These are phyloP conservation scores for Ctenodactylus gundi DNA, from an alignment of 2,113 vertebrate genomes.

Conservation along the genomic window DNA sequence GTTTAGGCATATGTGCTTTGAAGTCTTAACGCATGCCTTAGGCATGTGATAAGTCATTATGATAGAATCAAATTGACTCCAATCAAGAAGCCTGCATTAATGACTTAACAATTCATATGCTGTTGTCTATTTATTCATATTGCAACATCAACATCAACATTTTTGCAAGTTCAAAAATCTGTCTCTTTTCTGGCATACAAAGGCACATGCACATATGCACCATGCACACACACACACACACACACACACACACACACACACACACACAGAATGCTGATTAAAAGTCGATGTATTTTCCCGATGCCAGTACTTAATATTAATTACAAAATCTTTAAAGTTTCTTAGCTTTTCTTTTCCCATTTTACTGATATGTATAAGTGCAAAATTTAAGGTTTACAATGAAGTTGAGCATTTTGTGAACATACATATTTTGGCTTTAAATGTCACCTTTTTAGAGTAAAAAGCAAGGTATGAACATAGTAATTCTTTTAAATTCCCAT, in stretches of 20 bases:
- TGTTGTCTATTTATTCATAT: conserved; percentile 61
- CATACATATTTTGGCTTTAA: too few relatives aligned
- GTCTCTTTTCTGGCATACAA: conserved; percentile 30
- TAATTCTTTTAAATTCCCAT: conserved; percentile 47
- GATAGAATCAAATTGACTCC: conserved; percentile 80
- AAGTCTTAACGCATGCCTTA: conserved; percentile 75
- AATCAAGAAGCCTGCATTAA: conserved; percentile 78
- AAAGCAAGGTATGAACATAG: conserved; percentile 39
- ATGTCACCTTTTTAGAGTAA: conserved; percentile 42
- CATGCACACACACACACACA: too few relatives aligned
- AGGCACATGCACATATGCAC: too few relatives aligned
- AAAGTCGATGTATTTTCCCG: conserved; percentile 44
- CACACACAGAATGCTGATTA: conserved; percentile 14
- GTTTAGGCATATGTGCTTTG: conserved; percentile 62
- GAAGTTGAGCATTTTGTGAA: too few relatives aligned
- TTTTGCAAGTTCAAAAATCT: conserved; percentile 50
- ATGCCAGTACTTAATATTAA: conserved; percentile 43
- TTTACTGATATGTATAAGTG: too few relatives aligned
- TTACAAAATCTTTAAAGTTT: conserved; percentile 41
- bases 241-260: neutral
- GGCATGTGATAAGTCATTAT: conserved; percentile 72
- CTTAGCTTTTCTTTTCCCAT: too few relatives aligned
- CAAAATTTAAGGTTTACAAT: too few relatives aligned
- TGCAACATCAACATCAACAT: conserved; percentile 3
- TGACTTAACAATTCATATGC: conserved; percentile 70